phyloP scores from a whole-genome alignment of 2,888 invertebrate genomes.

The Drosophila paracracens region DNA sequence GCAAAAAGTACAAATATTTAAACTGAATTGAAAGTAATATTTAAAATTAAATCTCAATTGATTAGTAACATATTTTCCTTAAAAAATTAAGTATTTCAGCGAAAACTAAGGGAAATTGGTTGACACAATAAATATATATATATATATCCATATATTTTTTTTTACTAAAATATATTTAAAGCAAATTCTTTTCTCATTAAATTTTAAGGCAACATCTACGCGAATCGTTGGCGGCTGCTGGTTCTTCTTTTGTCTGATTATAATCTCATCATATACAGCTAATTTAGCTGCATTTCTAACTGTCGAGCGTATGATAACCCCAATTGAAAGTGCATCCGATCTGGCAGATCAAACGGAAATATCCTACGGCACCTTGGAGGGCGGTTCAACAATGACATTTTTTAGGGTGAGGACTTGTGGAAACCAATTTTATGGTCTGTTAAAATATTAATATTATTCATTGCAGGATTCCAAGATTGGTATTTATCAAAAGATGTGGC shows the following conservation, averaged over 20 bases:
- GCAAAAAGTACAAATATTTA: background rate
- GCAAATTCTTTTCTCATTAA: background rate
- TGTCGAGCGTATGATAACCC: slow-evolving; percentile 97
- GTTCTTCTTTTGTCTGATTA: slow-evolving; percentile 99
- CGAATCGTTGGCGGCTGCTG: slow-evolving; percentile 98
- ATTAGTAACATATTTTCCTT: background rate
- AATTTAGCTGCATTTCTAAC: slow-evolving; percentile 97
- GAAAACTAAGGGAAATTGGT: background rate
- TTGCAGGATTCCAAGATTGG: slow-evolving; percentile 94
- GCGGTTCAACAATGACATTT: slow-evolving; percentile 98
- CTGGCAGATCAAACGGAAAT: slow-evolving; percentile 97
- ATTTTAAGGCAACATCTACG: slow-evolving; percentile 93
- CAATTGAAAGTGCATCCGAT: slow-evolving; percentile 98
- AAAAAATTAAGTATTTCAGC: background rate
- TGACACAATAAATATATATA: slow-evolving; percentile 2
- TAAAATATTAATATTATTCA: background rate
- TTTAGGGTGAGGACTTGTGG: slow-evolving; percentile 89
- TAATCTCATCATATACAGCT: slow-evolving; percentile 99
- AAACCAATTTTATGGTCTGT: background rate
- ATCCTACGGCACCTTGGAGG: slow-evolving; percentile 96
- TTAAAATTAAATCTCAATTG: background rate
- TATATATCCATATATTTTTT: background rate
- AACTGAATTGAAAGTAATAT: background rate
- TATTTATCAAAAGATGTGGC: slow-evolving; percentile 97
- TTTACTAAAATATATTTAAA: background rate